A percentile compares a stretch with the other conserved stretches of the same genome.
These are phyloP conservation scores for Paramormyrops hopkinsi DNA, from an alignment of 2,797 vertebrate species.

Conservation along the genomic window DNA sequence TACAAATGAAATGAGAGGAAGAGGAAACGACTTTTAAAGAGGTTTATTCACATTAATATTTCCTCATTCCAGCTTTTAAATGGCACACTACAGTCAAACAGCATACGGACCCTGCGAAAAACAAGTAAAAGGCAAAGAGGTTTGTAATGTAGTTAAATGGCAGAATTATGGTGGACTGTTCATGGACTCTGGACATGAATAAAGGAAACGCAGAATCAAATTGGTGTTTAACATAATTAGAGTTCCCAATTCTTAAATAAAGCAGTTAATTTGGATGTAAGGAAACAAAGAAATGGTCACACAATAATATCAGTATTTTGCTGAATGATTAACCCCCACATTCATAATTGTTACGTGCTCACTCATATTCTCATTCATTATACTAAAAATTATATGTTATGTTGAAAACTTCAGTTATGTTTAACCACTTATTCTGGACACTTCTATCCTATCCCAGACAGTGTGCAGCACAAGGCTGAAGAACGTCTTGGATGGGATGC, in stretches of 20 bases:
- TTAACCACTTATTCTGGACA: background rate
- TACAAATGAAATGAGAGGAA: slow-evolving; percentile 11
- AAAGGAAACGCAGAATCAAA: slow-evolving; percentile 38
- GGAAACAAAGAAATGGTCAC: slow-evolving; percentile 4
- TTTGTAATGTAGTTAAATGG: slow-evolving; percentile 54
- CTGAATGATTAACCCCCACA: background rate
- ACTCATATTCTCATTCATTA: background rate
- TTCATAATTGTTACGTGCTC: background rate
- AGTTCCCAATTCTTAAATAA: slow-evolving; percentile 1
- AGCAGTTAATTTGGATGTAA: slow-evolving; percentile 9
- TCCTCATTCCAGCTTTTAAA: slow-evolving; percentile 51
- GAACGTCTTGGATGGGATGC: background rate
- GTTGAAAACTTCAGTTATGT: background rate
- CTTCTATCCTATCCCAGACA: background rate
- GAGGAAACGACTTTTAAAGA: slow-evolving; percentile 10
- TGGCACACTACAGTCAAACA: slow-evolving; percentile 51
- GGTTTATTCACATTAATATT: slow-evolving; percentile 10
- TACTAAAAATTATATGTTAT: background rate
- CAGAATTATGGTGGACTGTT: slow-evolving; percentile 62
- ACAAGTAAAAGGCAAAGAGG: slow-evolving; percentile 61
- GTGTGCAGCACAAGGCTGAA: background rate
- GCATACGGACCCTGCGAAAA: slow-evolving; percentile 60
- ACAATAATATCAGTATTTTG: slow-evolving; percentile 8
- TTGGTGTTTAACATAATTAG: slow-evolving; percentile 18
- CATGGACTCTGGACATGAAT: slow-evolving; percentile 34